Percentiles rank a stretch among this genome's conserved stretches.
Conservation (phyloP, 2,797 vertebrate species). For the Esox lucius region DNA sequence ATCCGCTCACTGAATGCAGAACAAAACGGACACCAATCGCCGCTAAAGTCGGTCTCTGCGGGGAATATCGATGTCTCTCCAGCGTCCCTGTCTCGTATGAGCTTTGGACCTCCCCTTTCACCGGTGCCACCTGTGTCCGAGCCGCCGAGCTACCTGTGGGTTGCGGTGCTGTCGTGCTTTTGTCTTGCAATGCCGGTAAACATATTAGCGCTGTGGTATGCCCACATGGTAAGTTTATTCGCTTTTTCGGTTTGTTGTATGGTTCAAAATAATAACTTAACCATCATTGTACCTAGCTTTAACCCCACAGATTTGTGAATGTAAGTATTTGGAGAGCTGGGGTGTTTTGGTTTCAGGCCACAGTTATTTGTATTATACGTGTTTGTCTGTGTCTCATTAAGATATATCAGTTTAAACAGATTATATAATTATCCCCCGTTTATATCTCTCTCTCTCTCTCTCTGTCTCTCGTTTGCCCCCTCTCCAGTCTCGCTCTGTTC, state of each 20-base stretch:
- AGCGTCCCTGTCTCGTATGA: conserved; percentile 74
- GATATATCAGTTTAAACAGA: background rate
- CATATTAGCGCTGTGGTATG: conserved; percentile 87
- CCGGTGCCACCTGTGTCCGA: conserved; percentile 62
- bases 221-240: conserved; percentile 84
- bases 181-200: conserved; percentile 89
- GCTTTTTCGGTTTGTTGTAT: background rate
- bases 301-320: background rate
- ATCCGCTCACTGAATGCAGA: conserved; percentile 75
- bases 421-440: background rate
- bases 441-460: background rate
- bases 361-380: background rate
- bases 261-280: background rate
- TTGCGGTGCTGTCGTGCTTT: conserved; percentile 91
- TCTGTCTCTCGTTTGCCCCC: background rate
- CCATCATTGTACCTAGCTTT: background rate
- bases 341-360: background rate
- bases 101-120: conserved; percentile 74
- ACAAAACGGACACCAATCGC: conserved; percentile 77
- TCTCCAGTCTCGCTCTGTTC: conserved; percentile 83
- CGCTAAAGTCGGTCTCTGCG: conserved; percentile 73
- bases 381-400: background rate
- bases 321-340: background rate
- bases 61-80: conserved; percentile 67
- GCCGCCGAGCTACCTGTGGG: conserved; percentile 80